Percentiles rank a stretch among this genome's conserved stretches.
These are phyloP conservation scores for Tyto alba DNA, from an alignment of 2,113 vertebrate genomes.

Conservation along the genomic window DNA sequence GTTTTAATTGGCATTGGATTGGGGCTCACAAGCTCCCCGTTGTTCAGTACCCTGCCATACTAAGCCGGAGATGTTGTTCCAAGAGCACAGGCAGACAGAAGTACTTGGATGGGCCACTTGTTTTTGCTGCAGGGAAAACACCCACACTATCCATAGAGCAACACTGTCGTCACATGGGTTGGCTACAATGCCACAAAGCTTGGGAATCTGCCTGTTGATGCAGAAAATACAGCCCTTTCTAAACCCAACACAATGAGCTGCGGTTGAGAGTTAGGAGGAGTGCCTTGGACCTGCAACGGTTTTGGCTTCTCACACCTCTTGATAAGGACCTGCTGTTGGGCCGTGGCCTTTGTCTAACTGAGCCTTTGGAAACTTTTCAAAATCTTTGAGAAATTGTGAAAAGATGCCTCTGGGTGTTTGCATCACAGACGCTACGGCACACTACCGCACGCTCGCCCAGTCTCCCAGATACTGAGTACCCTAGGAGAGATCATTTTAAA, in stretches of 20 bases:
- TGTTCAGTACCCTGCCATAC: background rate
- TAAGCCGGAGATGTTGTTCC: background rate
- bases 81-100: background rate
- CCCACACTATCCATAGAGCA: background rate
- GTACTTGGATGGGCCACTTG: background rate
- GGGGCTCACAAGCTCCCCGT: background rate
- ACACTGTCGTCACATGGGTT: background rate
- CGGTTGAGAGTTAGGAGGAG: background rate
- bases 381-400: background rate
- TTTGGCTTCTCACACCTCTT: background rate
- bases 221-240: background rate
- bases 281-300: background rate
- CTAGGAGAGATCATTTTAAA: background rate
- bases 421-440: accelerated
- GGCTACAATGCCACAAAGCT: background rate
- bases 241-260: background rate
- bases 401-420: background rate
- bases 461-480: background rate
- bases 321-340: background rate
- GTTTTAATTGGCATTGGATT: background rate
- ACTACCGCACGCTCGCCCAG: accelerated
- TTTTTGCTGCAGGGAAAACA: background rate
- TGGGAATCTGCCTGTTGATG: slow-evolving; percentile 2
- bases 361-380: background rate
- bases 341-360: background rate